Conservation (phyloP, 2,888 invertebrate genomes). For the Anoncus sp. region DNA sequence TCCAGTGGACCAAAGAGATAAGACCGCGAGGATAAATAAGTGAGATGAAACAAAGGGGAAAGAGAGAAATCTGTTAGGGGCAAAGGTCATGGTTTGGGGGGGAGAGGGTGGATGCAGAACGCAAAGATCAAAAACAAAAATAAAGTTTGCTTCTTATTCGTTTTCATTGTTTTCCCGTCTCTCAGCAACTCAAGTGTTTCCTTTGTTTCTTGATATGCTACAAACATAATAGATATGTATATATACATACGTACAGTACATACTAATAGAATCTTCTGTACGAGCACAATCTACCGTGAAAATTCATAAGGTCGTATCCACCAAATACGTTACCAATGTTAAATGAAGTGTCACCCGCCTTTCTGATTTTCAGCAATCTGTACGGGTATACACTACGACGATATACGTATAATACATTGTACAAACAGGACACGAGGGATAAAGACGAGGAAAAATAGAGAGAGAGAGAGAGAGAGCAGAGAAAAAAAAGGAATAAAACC, state of each 20-base stretch:
- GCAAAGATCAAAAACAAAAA: constrained; percentile 54
- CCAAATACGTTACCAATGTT: neutral
- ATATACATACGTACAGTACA: neutral
- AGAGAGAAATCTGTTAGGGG: constrained; percentile 34
- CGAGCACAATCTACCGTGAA: neutral
- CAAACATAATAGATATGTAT: neutral
- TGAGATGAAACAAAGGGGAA: constrained; percentile 46
- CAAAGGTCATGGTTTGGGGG: too few relatives aligned
- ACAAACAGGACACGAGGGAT: constrained; percentile 24
- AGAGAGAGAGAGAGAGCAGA: constrained; percentile 13
- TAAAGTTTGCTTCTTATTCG: constrained; percentile 49
- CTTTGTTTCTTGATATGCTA: constrained; percentile 36
- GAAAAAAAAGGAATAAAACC: constrained; percentile 28
- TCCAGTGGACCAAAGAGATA: constrained; percentile 75
- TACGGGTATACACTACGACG: neutral
- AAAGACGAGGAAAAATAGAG: constrained; percentile 13
- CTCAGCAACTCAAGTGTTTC: constrained; percentile 42
- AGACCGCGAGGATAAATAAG: constrained; percentile 54
- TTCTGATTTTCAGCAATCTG: neutral
- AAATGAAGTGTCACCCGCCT: neutral
- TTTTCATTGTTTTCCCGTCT: constrained; percentile 44
- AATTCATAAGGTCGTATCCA: constrained; percentile 7
- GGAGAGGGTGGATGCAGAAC: constrained; percentile 8
- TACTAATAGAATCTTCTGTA: constrained; percentile 9
- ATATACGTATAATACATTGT: constrained; percentile 36